These are phyloP conservation scores for Flexamia atlantica DNA, from an alignment of 2,888 invertebrate species.

Conservation along the genomic window DNA sequence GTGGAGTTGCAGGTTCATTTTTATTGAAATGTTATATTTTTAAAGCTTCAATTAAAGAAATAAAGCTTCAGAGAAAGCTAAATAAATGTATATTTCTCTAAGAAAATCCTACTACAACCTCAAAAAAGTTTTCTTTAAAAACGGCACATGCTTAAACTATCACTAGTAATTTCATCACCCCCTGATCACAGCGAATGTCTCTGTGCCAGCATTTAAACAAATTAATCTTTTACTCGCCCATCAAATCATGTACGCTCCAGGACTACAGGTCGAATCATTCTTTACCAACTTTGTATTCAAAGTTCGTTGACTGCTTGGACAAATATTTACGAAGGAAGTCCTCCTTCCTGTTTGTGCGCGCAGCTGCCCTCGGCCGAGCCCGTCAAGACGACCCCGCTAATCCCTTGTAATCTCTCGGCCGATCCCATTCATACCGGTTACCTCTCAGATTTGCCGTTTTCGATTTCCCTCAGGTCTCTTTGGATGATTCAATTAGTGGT, in stretches of 20 bases:
- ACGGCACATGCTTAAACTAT: no score
- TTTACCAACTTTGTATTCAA: slow-evolving; percentile 5
- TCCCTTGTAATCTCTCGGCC: slow-evolving; percentile 30
- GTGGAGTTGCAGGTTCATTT: no score
- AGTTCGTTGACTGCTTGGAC: slow-evolving; percentile 43
- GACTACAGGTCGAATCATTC: not conserved
- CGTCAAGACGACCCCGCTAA: slow-evolving; percentile 37
- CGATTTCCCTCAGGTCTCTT: slow-evolving; percentile 41
- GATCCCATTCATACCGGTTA: slow-evolving; percentile 17
- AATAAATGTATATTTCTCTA: no score
- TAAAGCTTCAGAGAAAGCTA: no score
- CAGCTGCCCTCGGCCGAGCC: not conserved
- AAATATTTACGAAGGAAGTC: slow-evolving; percentile 47
- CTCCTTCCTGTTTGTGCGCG: slow-evolving; percentile 22
- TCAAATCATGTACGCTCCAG: not conserved
- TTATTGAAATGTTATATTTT: no score
- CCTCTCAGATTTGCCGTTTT: slow-evolving; percentile 42
- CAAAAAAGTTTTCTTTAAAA: no score
- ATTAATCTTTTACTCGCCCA: no score
- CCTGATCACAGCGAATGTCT: no score
- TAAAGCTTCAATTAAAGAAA: no score
- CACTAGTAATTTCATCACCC: no score
- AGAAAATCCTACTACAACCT: no score
- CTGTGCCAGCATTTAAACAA: no score
- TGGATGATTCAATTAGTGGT: slow-evolving; percentile 50